phyloP scores from a whole-genome alignment of 2,113 vertebrate genomes.

The Lophura nycthemera region DNA sequence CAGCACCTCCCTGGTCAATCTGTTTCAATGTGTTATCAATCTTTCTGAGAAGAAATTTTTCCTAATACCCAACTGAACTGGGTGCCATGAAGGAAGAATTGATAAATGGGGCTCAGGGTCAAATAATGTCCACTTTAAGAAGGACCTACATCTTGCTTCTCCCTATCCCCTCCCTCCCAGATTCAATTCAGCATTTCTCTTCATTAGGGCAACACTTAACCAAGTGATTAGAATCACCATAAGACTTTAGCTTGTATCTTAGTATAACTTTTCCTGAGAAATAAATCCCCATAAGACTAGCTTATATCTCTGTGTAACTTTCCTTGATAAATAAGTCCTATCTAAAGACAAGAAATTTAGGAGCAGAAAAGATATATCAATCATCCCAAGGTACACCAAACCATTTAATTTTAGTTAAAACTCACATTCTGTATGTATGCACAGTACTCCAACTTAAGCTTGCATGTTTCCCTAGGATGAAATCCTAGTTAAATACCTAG shows the following conservation, averaged over 20 bases:
- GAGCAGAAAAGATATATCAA: neutral
- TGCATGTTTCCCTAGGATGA: neutral
- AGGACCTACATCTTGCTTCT: neutral
- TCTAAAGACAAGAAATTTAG: neutral
- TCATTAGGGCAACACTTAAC: neutral
- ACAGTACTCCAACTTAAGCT: neutral
- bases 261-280: neutral
- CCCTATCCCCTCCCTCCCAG: accelerated
- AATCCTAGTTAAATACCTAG: constrained; percentile 4
- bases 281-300: neutral
- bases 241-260: neutral
- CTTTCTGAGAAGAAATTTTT: too few relatives aligned
- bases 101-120: neutral
- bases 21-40: too few relatives aligned
- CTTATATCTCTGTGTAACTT: too few relatives aligned
- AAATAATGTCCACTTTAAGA: neutral
- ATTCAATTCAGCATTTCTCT: neutral
- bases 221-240: neutral
- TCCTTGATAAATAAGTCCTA: neutral
- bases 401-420: neutral
- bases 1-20: too few relatives aligned
- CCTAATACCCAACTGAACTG: too few relatives aligned
- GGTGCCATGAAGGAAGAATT: neutral
- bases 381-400: neutral
- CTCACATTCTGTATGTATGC: neutral